phyloP scores from a whole-genome alignment of 2,888 invertebrate species.

The Mesorhabditis sp. region DNA sequence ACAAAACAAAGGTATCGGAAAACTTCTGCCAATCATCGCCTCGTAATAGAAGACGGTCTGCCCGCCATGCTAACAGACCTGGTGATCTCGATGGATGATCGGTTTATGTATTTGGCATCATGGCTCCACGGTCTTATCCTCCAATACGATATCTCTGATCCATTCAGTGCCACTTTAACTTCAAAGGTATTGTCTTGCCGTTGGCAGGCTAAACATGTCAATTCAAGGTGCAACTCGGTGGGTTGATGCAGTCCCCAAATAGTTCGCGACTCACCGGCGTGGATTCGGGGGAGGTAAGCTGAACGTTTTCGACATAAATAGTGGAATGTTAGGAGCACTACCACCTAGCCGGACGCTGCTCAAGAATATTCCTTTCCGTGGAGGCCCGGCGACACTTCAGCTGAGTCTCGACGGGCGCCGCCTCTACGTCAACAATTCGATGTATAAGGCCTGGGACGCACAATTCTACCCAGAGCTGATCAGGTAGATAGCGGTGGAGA shows the following conservation, averaged over 20 bases:
- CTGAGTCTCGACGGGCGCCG: slow-evolving; percentile 88
- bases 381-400: slow-evolving; percentile 91
- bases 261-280: not conserved
- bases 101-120: slow-evolving; percentile 74
- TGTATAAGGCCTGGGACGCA: slow-evolving; percentile 89
- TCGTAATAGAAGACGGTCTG: slow-evolving; percentile 70
- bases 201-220: slow-evolving; percentile 64
- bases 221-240: slow-evolving; percentile 66
- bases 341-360: slow-evolving; percentile 69
- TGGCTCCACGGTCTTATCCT: slow-evolving; percentile 89
- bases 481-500: not conserved
- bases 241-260: not conserved
- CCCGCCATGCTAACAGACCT: slow-evolving; percentile 88
- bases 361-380: slow-evolving; percentile 75
- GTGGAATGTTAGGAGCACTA: slow-evolving; percentile 11
- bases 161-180: slow-evolving; percentile 73
- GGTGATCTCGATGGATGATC: slow-evolving; percentile 85
- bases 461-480: not conserved
- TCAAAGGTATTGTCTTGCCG: slow-evolving; percentile 67
- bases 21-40: too few relatives aligned
- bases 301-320: not conserved
- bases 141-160: slow-evolving; percentile 86
- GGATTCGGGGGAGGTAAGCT: not conserved
- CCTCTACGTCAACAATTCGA: slow-evolving; percentile 77
- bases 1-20: too few relatives aligned